phyloP scores from a whole-genome alignment of 2,797 vertebrate species.

The Coregonus ussuriensis region DNA sequence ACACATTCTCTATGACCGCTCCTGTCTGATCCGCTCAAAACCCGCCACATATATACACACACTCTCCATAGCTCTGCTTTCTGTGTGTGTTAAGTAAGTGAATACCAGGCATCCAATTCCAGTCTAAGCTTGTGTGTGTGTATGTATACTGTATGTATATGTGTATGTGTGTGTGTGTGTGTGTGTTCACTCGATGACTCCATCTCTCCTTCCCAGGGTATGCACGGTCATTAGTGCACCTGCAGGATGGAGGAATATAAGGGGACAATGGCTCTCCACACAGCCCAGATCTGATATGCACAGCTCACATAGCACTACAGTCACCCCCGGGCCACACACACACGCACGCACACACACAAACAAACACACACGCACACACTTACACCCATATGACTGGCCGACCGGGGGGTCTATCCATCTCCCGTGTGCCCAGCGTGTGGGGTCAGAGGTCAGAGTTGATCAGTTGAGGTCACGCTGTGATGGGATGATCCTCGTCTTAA shows the following conservation, averaged over 20 bases:
- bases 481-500: slow-evolving; percentile 47
- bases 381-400: background rate
- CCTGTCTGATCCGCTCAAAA: slow-evolving; percentile 4
- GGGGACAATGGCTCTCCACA: slow-evolving; percentile 44
- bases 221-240: slow-evolving; percentile 50
- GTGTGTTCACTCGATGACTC: slow-evolving; percentile 1
- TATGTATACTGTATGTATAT: background rate
- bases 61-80: background rate
- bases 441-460: slow-evolving; percentile 52
- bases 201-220: slow-evolving; percentile 33
- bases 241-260: slow-evolving; percentile 56
- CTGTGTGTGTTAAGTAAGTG: slow-evolving; percentile 24
- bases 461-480: slow-evolving; percentile 32
- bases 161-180: slow-evolving; percentile 6
- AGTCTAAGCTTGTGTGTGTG: slow-evolving; percentile 5
- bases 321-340: background rate
- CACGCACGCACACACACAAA: slow-evolving; percentile 31
- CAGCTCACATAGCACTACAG: slow-evolving; percentile 56
- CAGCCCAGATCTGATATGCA: slow-evolving; percentile 36
- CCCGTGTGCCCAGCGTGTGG: slow-evolving; percentile 27
- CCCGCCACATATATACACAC: background rate
- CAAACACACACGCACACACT: background rate
- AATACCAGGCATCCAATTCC: slow-evolving; percentile 3
- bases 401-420: slow-evolving; percentile 1
- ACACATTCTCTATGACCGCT: slow-evolving; percentile 11